Percentiles rank a stretch among this genome's conserved stretches.
Conservation (phyloP, 2,888 invertebrate species). For the Drosophila siamana region DNA sequence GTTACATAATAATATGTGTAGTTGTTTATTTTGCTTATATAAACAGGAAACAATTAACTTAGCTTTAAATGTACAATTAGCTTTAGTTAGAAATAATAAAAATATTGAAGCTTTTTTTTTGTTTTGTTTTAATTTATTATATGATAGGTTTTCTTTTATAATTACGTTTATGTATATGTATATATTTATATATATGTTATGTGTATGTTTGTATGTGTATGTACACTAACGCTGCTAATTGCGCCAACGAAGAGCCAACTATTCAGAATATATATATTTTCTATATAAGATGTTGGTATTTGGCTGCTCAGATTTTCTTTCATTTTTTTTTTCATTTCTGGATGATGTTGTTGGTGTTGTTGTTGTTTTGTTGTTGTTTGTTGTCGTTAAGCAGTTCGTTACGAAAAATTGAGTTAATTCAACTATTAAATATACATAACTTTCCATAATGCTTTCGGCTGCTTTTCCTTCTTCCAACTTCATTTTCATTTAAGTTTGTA, state of each 20-base stretch:
- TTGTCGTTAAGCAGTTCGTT: slow-evolving; percentile 43
- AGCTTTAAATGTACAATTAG: slow-evolving; percentile 73
- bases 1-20: slow-evolving; percentile 66
- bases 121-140: slow-evolving; percentile 56
- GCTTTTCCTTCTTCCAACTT: slow-evolving; percentile 14
- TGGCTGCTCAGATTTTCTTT: slow-evolving; percentile 39
- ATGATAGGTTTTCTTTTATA: slow-evolving; percentile 52
- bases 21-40: slow-evolving; percentile 71
- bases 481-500: slow-evolving; percentile 10
- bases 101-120: slow-evolving; percentile 75
- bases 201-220: slow-evolving; percentile 39
- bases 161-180: slow-evolving; percentile 45
- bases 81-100: slow-evolving; percentile 79
- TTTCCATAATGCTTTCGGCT: slow-evolving; percentile 62
- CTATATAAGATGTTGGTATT: slow-evolving; percentile 57
- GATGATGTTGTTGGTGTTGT: neutral
- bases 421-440: slow-evolving; percentile 66
- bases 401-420: slow-evolving; percentile 71
- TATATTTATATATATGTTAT: slow-evolving; percentile 21
- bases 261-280: slow-evolving; percentile 45
- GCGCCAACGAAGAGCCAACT: slow-evolving; percentile 45
- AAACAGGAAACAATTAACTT: slow-evolving; percentile 79
- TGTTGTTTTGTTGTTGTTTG: slow-evolving; percentile 3
- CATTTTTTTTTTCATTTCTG: slow-evolving; percentile 1
- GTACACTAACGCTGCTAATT: slow-evolving; percentile 60